A percentile compares a stretch with the other conserved stretches of the same genome.
These are phyloP conservation scores for Andrena fulva DNA, from an alignment of 2,888 invertebrate genomes.

Conservation along the genomic window DNA sequence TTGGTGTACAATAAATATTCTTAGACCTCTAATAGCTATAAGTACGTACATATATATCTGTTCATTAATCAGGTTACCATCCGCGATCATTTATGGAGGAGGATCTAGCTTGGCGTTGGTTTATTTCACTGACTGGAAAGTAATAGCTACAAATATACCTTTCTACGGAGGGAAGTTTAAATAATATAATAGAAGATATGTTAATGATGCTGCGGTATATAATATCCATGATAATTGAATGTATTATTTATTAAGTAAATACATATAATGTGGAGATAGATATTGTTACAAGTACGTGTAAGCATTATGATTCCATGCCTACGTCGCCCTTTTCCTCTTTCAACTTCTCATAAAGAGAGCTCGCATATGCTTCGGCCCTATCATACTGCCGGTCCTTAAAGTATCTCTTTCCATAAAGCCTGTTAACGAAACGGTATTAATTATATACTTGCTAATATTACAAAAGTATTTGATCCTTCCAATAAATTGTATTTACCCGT, in stretches of 20 bases:
- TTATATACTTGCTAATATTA: background rate
- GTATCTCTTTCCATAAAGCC: background rate
- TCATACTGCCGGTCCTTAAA: accelerated
- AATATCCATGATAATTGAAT: constrained; percentile 13
- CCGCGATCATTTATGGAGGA: constrained; percentile 88
- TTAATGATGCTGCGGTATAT: background rate
- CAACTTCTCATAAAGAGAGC: constrained; percentile 13
- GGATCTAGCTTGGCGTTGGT: constrained; percentile 87
- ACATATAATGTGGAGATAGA: background rate
- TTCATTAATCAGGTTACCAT: constrained; percentile 86
- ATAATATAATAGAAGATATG: constrained; percentile 69
- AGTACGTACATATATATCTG: background rate
- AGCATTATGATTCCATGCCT: background rate
- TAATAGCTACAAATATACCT: constrained; percentile 90
- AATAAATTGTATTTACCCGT: constrained; percentile 25
- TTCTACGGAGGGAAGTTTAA: constrained; percentile 91
- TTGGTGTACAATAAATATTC: background rate
- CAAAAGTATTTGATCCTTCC: background rate
- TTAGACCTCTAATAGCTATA: background rate
- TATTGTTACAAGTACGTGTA: background rate
- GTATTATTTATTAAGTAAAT: constrained; percentile 24
- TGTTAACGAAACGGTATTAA: constrained; percentile 1
- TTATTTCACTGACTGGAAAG: constrained; percentile 93
- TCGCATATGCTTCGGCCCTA: background rate
- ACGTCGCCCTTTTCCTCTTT: background rate